A percentile compares a stretch with the other conserved stretches of the same genome.
Conservation (phyloP, 2,113 vertebrate species). For the Hypocryptadius cinnamomeus region DNA sequence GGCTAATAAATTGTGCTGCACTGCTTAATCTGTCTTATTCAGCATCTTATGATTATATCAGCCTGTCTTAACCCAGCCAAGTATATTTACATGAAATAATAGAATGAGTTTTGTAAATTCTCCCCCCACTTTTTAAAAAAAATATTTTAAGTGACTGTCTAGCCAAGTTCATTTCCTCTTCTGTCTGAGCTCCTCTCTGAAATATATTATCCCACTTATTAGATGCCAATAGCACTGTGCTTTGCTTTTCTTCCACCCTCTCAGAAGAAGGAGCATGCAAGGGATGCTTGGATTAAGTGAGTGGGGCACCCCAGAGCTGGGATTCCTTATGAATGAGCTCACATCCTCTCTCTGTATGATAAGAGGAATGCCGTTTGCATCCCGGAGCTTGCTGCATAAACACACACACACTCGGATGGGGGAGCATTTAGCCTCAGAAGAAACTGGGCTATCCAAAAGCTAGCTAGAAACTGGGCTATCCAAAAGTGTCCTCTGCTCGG, state of each 20-base stretch:
- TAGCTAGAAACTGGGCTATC: neutral
- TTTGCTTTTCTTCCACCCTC: conserved; percentile 18
- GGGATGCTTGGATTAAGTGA: conserved; percentile 83
- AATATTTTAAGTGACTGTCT: conserved; percentile 31
- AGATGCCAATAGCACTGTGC: conserved; percentile 22
- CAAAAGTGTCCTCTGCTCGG: neutral
- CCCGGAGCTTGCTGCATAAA: conserved; percentile 59
- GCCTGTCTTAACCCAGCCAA: conserved; percentile 23
- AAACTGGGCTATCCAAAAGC: neutral
- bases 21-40: conserved; percentile 1
- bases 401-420: conserved; percentile 42
- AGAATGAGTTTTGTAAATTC: conserved; percentile 33
- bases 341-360: conserved; percentile 83
- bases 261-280: conserved; percentile 68
- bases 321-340: conserved; percentile 89
- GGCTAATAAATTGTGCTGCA: neutral
- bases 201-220: conserved; percentile 25
- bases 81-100: conserved; percentile 54
- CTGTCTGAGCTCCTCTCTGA: conserved; percentile 54
- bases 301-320: conserved; percentile 84
- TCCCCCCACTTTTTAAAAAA: neutral
- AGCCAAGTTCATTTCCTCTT: conserved; percentile 66
- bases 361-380: conserved; percentile 76
- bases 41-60: conserved; percentile 21
- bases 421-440: conserved; percentile 26